Percentiles rank a stretch among this genome's conserved stretches.
Evolutionary conservation across 2,888 invertebrate genomes (phyloP).

Genomic region (Oscheius sp.): DNA sequence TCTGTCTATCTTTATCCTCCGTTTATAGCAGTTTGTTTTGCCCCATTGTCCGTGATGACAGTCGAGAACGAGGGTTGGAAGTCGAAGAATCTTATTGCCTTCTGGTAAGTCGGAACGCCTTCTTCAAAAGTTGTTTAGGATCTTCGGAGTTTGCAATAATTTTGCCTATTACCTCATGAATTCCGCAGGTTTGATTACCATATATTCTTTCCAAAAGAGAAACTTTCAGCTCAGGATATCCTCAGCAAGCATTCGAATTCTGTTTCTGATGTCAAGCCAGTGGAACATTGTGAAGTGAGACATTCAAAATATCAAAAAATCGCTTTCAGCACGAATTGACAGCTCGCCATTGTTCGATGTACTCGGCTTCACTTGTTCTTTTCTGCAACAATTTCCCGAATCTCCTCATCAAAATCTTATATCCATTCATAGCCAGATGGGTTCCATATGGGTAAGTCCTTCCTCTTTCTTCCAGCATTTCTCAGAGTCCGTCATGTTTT

Average conservation of each 20-base stretch:
- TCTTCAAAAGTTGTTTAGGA: slow-evolving; percentile 6
- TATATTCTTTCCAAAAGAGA: no score
- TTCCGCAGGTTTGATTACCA: no score
- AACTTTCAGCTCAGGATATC: slow-evolving; percentile 17
- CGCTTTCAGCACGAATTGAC: background rate
- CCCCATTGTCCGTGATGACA: no score
- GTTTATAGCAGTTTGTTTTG: no score
- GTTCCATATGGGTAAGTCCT: slow-evolving; percentile 27
- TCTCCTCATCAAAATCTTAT: slow-evolving; percentile 25
- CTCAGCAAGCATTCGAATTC: slow-evolving; percentile 1
- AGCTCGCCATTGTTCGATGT: background rate
- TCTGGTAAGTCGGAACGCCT: slow-evolving; percentile 5
- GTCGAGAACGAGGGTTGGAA: background rate
- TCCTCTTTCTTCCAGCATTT: background rate
- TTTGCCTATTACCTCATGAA: slow-evolving; percentile 5
- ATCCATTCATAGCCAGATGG: slow-evolving; percentile 22
- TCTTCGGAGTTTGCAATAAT: slow-evolving; percentile 22
- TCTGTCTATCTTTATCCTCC: no score
- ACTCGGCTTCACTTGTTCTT: slow-evolving; percentile 26
- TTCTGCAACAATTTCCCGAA: slow-evolving; percentile 32
- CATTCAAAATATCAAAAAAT: no score
- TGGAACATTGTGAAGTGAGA: background rate
- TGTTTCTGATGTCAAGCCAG: no score
- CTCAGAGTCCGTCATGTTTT: slow-evolving; percentile 25
- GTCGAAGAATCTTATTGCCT: background rate